A percentile compares a stretch with the other conserved stretches of the same genome.
Conservation (phyloP, 1,140 invertebrate genomes). For the Atta cephalotes region DNA sequence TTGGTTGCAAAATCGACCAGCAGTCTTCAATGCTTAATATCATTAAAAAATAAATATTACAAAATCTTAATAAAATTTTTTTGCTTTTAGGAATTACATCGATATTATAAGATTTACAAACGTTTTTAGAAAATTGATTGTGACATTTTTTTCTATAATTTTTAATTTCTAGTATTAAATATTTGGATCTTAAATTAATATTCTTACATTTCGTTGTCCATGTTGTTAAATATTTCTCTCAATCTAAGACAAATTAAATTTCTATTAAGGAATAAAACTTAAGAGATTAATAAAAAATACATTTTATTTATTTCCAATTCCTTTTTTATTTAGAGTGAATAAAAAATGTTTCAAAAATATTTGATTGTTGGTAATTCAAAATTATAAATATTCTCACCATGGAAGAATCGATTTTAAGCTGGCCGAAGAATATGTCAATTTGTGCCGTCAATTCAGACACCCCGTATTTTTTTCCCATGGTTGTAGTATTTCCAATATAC, state of each 20-base stretch:
- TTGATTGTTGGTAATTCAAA: background rate
- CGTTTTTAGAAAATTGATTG: background rate
- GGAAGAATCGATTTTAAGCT: background rate
- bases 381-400: background rate
- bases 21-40: background rate
- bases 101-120: background rate
- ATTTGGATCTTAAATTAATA: background rate
- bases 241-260: background rate
- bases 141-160: background rate
- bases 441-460: background rate
- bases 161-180: background rate
- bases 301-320: background rate
- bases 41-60: background rate
- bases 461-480: constrained; percentile 40
- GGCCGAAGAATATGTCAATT: constrained; percentile 26
- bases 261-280: background rate
- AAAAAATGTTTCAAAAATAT: background rate
- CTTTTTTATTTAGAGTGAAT: background rate
- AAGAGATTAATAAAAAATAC: background rate
- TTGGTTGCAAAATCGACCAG: too few relatives aligned
- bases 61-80: background rate
- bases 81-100: background rate
- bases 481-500: constrained; percentile 10
- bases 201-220: background rate
- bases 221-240: background rate